Conservation (phyloP, 2,113 vertebrate species). For the Macroglossus sobrinus region DNA sequence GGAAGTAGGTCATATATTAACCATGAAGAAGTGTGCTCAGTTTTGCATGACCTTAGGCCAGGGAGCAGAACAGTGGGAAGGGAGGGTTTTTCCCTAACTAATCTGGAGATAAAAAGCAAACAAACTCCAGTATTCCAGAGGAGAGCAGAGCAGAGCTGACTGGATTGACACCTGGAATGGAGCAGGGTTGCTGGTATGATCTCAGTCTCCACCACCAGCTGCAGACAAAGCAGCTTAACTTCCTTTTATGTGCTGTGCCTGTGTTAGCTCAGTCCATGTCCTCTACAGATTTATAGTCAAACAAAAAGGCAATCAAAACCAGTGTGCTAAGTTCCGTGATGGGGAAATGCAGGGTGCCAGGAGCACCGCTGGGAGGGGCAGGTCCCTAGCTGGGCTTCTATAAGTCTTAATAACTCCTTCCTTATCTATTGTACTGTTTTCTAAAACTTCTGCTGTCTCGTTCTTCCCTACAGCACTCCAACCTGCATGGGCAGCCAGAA, state of each 20-base stretch:
- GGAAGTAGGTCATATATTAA: background rate
- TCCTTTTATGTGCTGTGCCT: background rate
- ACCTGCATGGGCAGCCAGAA: background rate
- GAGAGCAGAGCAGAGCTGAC: background rate
- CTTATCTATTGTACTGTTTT: background rate
- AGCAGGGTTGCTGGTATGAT: accelerated
- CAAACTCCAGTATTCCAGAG: background rate
- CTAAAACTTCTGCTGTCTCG: background rate
- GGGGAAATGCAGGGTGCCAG: background rate
- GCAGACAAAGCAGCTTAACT: background rate
- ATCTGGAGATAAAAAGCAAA: background rate
- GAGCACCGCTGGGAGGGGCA: background rate
- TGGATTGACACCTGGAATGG: background rate
- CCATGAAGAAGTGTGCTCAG: background rate
- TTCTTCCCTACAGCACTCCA: background rate
- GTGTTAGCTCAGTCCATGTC: background rate
- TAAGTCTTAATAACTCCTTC: background rate
- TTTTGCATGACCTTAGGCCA: background rate
- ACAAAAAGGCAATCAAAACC: background rate
- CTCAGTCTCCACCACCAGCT: background rate
- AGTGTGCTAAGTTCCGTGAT: accelerated
- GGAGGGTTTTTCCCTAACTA: background rate
- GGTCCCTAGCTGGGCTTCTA: background rate
- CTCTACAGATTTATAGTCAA: background rate
- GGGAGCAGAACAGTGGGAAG: background rate